Conservation (phyloP, 2,888 invertebrate species). For the Adineta ricciae region DNA sequence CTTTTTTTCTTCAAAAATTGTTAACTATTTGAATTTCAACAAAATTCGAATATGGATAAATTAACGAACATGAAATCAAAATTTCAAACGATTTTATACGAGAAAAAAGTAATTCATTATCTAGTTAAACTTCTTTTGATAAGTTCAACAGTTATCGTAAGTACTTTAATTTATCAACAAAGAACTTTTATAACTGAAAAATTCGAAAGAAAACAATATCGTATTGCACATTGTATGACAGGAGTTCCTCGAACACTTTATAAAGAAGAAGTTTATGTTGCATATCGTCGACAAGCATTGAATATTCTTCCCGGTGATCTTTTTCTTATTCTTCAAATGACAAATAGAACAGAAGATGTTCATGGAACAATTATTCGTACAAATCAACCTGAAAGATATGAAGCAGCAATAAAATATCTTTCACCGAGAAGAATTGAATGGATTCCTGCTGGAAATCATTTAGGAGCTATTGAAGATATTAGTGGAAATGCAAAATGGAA, state of each 20-base stretch:
- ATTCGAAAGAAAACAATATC: no score
- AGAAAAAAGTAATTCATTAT: no score
- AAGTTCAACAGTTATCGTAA: no score
- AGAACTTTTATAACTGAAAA: no score
- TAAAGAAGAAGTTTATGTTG: neutral
- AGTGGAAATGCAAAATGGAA: neutral
- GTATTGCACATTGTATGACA: neutral
- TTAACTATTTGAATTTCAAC: no score
- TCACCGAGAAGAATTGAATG: neutral
- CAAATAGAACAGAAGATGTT: neutral
- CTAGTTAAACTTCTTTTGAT: no score
- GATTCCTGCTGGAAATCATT: neutral
- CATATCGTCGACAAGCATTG: neutral
- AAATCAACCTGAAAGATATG: neutral
- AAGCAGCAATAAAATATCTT: neutral
- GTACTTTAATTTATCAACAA: no score
- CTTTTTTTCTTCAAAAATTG: no score
- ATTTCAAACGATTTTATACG: no score
- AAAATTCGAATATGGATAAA: no score
- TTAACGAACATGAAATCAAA: no score
- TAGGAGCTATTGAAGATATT: neutral
- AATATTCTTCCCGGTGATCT: neutral
- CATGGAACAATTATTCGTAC: neutral
- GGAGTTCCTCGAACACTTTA: neutral
- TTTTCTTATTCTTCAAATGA: neutral